Evolutionary conservation across 2,888 invertebrate species (phyloP), one percentile per base, ranked within the genome.

Genomic region (Dromius quadrimaculatus): DNA sequence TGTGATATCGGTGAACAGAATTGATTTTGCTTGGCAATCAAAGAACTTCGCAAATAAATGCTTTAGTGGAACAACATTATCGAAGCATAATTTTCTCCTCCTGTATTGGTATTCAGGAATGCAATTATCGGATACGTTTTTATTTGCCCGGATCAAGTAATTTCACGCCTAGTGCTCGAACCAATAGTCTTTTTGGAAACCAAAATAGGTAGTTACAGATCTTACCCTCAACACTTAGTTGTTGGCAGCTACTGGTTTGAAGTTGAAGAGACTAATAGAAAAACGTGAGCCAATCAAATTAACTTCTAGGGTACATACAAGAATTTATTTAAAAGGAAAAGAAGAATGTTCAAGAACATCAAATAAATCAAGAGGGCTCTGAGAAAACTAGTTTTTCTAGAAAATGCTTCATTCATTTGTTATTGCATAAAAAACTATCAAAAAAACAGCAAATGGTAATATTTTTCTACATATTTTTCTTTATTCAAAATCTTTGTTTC

Each of bases 211-310:
- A 41, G 15, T 41, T 41, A 41, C 41, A 41, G 15, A 15, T 41
- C 41, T 41, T 41, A 8, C 15, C 11, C 41, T 41, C 15, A 41
- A 1, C 41, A 11, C 15, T 13, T 41, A 13, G 15, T 41, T 1
- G 41, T 41, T 41, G 41, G 41, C 15, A 41, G 1, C 41, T 17
- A 41, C 41, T 41, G 41, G 41, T 41, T 11, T 15, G n/a, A 41
- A 8, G 13, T 41, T 41, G 15, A 41, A 41, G 41, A 41, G 15
- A 11, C 41, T 41, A 41, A 41, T 41, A 41, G 41, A 41, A 41
- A 41, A 41, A 41, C 41, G 41, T 41, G 15, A 13, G 41, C 41
- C 41, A 41, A 41, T 41, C 41, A 41, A 41, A 41, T 41, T 41
- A 15, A 41, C 41, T 41, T 11, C 41, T 17, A 36, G 41, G 15